phyloP scores from a whole-genome alignment of 1,140 invertebrate species.

The Magallana angulata region DNA sequence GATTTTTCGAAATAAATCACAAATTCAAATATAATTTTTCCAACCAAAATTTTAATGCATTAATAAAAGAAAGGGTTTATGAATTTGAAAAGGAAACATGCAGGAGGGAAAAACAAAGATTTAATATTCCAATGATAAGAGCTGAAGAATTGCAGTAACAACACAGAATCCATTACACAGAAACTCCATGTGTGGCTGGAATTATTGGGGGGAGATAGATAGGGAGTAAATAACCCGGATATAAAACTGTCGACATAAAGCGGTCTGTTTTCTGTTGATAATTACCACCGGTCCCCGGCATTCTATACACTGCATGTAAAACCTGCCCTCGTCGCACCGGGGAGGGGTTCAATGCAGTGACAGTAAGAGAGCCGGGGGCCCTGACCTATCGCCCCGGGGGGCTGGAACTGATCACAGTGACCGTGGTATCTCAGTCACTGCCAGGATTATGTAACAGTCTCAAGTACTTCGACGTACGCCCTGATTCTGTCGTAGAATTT shows the following conservation, averaged over 20 bases:
- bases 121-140: no score
- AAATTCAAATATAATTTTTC: no score
- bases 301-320: neutral
- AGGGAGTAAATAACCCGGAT: slow-evolving; percentile 3
- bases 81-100: no score
- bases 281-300: neutral
- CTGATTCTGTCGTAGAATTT: no score
- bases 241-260: slow-evolving; percentile 29
- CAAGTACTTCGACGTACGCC: neutral
- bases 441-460: neutral
- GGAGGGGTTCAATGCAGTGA: slow-evolving; percentile 9
- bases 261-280: neutral
- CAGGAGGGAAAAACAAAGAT: no score
- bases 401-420: neutral
- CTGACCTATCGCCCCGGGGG: neutral
- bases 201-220: neutral
- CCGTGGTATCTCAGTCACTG: neutral
- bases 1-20: no score
- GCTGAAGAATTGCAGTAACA: no score
- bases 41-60: no score
- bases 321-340: neutral
- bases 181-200: neutral
- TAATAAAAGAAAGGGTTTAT: no score
- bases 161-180: neutral
- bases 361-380: neutral